Evolutionary conservation across 2,113 vertebrate genomes (phyloP).

Genomic region (Eudyptes chrysolophus): DNA sequence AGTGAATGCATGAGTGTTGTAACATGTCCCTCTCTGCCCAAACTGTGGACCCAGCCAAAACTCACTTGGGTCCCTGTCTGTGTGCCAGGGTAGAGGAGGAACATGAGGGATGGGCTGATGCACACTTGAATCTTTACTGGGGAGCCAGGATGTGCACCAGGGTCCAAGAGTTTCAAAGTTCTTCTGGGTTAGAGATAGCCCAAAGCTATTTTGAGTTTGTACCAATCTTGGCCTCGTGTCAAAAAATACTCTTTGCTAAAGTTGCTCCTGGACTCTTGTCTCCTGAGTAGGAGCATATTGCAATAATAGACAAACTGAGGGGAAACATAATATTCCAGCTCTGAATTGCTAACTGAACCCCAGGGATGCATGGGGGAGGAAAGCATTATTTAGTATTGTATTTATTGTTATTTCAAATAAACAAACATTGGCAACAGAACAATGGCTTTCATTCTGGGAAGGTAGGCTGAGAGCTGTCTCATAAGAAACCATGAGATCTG

Average conservation of each 20-base stretch:
- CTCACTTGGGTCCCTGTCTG: background rate
- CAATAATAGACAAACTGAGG: background rate
- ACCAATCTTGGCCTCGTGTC: background rate
- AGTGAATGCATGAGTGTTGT: background rate
- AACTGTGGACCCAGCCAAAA: background rate
- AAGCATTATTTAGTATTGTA: background rate
- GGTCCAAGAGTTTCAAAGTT: background rate
- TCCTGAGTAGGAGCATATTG: background rate
- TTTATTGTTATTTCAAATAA: constrained; percentile 45
- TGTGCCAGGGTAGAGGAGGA: background rate
- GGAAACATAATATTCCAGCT: background rate
- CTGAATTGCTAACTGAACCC: background rate
- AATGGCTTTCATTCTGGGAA: constrained; percentile 11
- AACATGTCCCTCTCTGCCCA: background rate
- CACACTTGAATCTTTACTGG: background rate
- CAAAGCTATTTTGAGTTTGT: background rate
- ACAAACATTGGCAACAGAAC: constrained; percentile 46
- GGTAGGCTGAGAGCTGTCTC: background rate
- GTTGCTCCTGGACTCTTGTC: background rate
- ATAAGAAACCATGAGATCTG: background rate
- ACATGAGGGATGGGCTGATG: background rate
- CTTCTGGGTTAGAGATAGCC: background rate
- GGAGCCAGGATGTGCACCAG: background rate
- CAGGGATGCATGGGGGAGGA: background rate
- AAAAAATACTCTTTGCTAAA: background rate